Evolutionary conservation across 23 tunicate species (phyloP).

Genomic region (Halocynthia roretzi): DNA sequence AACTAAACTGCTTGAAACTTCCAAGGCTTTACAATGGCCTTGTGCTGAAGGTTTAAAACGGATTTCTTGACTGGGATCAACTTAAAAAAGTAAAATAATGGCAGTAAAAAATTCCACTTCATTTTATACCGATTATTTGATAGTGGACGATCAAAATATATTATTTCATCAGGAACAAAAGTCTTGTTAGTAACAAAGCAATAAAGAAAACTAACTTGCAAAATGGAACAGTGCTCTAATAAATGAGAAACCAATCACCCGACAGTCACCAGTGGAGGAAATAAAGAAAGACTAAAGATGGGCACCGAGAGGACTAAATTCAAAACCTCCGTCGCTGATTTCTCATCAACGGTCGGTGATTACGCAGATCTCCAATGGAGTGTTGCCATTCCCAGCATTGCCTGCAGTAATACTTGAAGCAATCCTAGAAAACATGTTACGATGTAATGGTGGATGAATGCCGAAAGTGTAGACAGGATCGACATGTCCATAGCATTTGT

Average conservation of each 20-base stretch:
- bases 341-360: conserved; percentile 87
- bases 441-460: background rate
- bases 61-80: no score
- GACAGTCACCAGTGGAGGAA: no score
- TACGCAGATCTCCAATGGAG: conserved; percentile 85
- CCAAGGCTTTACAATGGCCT: conserved; percentile 11
- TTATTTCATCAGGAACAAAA: background rate
- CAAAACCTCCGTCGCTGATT: conserved; percentile 83
- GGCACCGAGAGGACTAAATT: background rate
- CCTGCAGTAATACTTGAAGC: conserved; percentile 92
- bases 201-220: background rate
- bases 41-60: background rate
- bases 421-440: conserved; percentile 36
- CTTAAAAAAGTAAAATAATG: no score
- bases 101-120: no score
- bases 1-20: background rate
- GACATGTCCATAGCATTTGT: background rate
- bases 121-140: no score
- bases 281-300: background rate
- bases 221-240: background rate
- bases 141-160: no score
- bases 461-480: background rate
- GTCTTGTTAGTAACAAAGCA: background rate
- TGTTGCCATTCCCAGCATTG: conserved; percentile 96
- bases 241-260: background rate